Evolutionary conservation across 2,113 vertebrate species (phyloP), one percentile per base, ranked within the genome.

Genomic region (Polypterus bichir): DNA sequence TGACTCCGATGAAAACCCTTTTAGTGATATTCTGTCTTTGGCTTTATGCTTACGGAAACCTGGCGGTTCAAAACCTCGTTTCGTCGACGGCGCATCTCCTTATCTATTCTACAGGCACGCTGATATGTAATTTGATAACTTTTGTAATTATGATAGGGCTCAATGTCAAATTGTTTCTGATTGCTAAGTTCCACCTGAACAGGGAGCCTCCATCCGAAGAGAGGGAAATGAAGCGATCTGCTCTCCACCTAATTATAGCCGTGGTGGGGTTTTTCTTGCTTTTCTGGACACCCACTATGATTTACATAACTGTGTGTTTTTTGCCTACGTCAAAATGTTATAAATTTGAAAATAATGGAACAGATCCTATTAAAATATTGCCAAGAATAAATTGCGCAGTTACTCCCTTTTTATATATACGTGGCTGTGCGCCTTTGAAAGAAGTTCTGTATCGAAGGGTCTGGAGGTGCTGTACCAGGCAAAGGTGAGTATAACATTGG

Each of bases 101-200:
- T 46, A 63, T 86, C 45, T 80, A 76, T 2, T 62, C 73, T 48
- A 66, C 83, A 4, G 79, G 83, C 1, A 59, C 74, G 10, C 78
- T 88, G 4, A 64, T 77, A 7, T 75, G 66, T 3, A 86, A 86
- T 68, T 67, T 88, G 48, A 62, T 79, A 44, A 73, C 73, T 0
- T 64, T 85, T 46, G 58, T 78, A 5, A 83, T 88, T 47, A 87
- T 86, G 86, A 76, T 86, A 10, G 82, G 78, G 3, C 62, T 89
- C 49, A 87, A 87, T 54, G 62, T 86, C 4, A 73, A 58, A 46
- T 65, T 88, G 59, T 83, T 83, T 62, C 62, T 81, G 1, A 77
- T 88, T 9, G 83, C 86, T 11, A 82, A 64, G 65, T 83, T 75
- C 60, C 85, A 87, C 62, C 62, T 85, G 59, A 69, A 70, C 1